These are phyloP conservation scores for Pseudococcus jackbeardsleyi DNA, from an alignment of 2,888 invertebrate species.

Conservation along the genomic window DNA sequence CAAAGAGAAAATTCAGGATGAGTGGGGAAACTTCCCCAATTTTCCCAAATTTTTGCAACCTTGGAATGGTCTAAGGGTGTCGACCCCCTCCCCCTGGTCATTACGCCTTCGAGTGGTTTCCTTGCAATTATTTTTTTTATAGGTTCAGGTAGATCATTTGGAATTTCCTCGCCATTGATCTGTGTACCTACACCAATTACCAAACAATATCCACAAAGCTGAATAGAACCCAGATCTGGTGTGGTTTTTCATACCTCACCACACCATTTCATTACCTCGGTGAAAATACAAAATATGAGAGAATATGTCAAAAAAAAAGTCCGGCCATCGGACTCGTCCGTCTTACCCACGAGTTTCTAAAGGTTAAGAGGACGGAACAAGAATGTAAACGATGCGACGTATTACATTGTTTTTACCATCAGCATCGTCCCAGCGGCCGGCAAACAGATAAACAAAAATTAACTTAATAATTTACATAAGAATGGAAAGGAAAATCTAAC, in stretches of 20 bases:
- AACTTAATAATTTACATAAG: slow-evolving; percentile 45
- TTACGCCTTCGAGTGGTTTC: too few species aligned
- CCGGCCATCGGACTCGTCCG: not conserved
- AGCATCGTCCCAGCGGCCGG: not conserved
- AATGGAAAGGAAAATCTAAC: slow-evolving; percentile 4
- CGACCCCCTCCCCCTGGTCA: too few species aligned
- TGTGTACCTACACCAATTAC: too few species aligned
- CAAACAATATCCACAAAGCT: too few species aligned
- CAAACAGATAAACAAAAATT: not conserved
- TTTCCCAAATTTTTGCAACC: too few species aligned
- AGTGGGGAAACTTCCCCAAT: too few species aligned
- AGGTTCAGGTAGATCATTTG: too few species aligned
- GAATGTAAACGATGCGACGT: slow-evolving; percentile 23
- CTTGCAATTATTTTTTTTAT: too few species aligned
- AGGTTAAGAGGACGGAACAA: slow-evolving; percentile 55
- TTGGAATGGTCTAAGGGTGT: too few species aligned
- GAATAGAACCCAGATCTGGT: not conserved
- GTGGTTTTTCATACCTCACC: not conserved
- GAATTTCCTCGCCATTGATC: too few species aligned
- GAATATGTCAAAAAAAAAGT: not conserved
- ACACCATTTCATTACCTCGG: not conserved
- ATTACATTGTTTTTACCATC: slow-evolving; percentile 39
- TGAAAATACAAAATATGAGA: not conserved
- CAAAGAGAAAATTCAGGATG: too few species aligned
- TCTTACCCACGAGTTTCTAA: slow-evolving; percentile 1